phyloP scores from a whole-genome alignment of 2,797 vertebrate genomes.

The Myotis planiceps region DNA sequence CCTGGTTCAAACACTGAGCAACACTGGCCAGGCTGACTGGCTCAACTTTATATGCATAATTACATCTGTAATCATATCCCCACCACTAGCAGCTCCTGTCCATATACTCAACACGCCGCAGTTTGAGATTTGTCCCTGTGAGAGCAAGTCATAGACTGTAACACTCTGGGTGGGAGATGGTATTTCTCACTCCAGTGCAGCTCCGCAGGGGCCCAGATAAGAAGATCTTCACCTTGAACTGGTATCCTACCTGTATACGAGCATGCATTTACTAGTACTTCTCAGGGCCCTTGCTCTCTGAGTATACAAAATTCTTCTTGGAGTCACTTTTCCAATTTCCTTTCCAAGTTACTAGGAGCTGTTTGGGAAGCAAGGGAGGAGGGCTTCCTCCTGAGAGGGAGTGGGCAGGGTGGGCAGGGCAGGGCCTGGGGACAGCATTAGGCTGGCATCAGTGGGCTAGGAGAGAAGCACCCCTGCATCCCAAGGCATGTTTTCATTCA shows the following conservation, averaged over 20 bases:
- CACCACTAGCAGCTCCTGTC: neutral
- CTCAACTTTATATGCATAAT: neutral
- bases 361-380: neutral
- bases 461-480: too few species aligned
- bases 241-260: neutral
- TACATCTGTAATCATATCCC: neutral
- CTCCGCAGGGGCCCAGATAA: neutral
- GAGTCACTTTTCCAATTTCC: neutral
- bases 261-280: too few species aligned
- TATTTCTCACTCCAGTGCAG: neutral
- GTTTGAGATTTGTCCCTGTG: neutral
- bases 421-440: neutral
- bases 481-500: neutral
- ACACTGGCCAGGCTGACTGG: neutral
- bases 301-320: neutral
- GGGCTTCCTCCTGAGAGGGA: neutral
- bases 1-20: too few species aligned
- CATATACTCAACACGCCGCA: neutral
- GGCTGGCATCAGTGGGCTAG: accelerated
- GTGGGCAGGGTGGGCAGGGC: too few species aligned
- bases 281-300: neutral
- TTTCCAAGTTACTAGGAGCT: neutral
- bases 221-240: neutral
- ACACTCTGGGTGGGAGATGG: neutral
- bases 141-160: neutral